Base-by-base conservation (phyloP, 2,888 invertebrate species). In the Phytoseiulus persimilis region DNA sequence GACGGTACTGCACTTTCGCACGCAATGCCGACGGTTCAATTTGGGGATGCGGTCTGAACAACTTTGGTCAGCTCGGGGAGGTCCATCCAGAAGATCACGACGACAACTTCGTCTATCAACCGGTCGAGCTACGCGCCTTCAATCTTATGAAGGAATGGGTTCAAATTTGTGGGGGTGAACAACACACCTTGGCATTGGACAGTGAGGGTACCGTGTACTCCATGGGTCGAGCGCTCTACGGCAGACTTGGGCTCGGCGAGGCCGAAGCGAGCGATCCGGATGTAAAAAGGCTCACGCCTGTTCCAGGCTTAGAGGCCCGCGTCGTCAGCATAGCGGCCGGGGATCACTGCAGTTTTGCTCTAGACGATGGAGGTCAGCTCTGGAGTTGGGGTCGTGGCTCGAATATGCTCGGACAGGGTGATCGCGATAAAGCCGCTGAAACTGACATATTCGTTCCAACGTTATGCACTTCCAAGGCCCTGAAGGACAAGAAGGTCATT, bases 31-130 rank as follows among this genome's bases (percentile, higher is more conserved):
- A 94, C 11, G 95, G 95, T 46, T 94, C 95, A 89, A 94, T 98
- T 91, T 96, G 95, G 93, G 97, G 96, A 0, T 97, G 95, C 93
- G 97, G 98, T 6, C 94, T 99, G 90, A 99, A 99, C 93, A 99
- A 99, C 93, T 98, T 97, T 92, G 95, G 95, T 92, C 99, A 99
- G 92, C 94, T 99, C 90, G 98, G 97, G 94, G 92, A 90, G n/a
- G 33, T 89, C 2, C 23, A 31, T 14, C 32, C 5, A 5, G 87
- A 14, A 9, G 2, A 31, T 9, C n/a, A n/a, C 31, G 32, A 87
- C 6, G 39, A 87, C 39, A 31, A 83, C 31, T 87, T 33, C 87
- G 87, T 87, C 5, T 87, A 39, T 32, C 45, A 33, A 11, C 32
- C 45, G 87, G 87, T 87, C 11, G 45, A 87, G 45, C 87, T 87